These are phyloP conservation scores for Montipora efflorescens DNA, from an alignment of 64 coral and sea anemone species.

Conservation along the genomic window DNA sequence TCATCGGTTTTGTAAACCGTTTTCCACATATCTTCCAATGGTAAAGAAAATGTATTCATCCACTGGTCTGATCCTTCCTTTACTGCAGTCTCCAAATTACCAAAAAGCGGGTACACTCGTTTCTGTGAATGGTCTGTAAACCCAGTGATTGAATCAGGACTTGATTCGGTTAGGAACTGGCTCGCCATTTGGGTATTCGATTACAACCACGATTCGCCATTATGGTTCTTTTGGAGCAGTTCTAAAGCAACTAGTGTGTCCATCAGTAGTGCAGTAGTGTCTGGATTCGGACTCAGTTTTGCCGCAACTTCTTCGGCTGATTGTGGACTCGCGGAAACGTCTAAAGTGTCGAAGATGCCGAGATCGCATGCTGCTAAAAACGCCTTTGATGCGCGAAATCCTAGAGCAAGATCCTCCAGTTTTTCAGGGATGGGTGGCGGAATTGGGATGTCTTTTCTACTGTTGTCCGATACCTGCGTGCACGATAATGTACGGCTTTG, in stretches of 20 bases:
- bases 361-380: too few relatives aligned
- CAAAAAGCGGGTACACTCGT: constrained; percentile 3
- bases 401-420: not conserved
- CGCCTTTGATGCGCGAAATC: too few relatives aligned
- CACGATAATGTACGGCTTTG: not conserved
- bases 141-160: not conserved
- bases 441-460: constrained; percentile 1
- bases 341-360: not conserved
- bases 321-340: constrained; percentile 23
- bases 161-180: constrained; percentile 13
- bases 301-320: constrained; percentile 36
- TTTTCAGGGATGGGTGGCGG: constrained; percentile 27
- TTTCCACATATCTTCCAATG: constrained; percentile 44
- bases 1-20: not conserved
- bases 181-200: constrained; percentile 30
- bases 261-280: constrained; percentile 52
- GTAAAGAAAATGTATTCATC: constrained; percentile 51
- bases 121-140: too few relatives aligned
- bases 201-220: constrained; percentile 2
- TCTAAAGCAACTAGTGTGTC: constrained; percentile 57
- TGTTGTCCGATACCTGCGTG: not conserved
- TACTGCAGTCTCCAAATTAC: constrained; percentile 45
- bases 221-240: constrained; percentile 45
- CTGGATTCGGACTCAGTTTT: constrained; percentile 29
- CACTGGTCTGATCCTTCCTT: constrained; percentile 76